Evolutionary conservation across 2,888 invertebrate species (phyloP).

Genomic region (Eristalinus sepulchralis): DNA sequence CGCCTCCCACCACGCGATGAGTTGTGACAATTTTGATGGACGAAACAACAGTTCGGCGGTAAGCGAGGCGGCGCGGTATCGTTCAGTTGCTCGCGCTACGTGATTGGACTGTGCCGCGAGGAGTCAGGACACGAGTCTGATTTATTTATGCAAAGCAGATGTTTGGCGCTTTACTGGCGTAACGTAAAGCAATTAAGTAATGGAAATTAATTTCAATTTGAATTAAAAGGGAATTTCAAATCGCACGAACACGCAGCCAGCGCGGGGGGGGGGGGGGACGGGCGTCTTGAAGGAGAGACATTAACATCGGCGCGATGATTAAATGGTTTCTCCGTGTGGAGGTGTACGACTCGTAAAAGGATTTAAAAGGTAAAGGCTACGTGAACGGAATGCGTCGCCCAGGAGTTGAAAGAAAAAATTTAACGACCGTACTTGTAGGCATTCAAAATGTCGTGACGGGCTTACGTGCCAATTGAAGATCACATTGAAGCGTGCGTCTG

Average conservation of each 20-base stretch:
- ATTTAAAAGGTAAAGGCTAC: conserved; percentile 42
- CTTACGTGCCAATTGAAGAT: conserved; percentile 3
- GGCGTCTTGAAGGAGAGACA: conserved; percentile 17
- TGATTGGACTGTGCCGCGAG: conserved; percentile 30
- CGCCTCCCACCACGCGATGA: background rate
- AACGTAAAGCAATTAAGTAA: conserved; percentile 60
- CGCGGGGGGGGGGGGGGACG: background rate
- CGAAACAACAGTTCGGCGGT: conserved; percentile 12
- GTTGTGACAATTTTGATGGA: conserved; percentile 31
- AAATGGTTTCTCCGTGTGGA: conserved; percentile 47
- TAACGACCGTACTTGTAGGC: conserved; percentile 8
- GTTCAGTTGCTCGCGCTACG: conserved; percentile 37
- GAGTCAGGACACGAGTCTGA: conserved; percentile 46
- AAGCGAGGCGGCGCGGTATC: conserved; percentile 27
- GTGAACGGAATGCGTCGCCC: conserved; percentile 29
- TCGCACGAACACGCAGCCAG: background rate
- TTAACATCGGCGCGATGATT: conserved; percentile 37
- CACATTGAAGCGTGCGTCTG: background rate
- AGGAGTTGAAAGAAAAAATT: conserved; percentile 11
- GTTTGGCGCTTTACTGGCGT: conserved; percentile 54
- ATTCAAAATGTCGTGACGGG: conserved; percentile 4
- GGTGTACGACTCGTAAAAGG: conserved; percentile 31
- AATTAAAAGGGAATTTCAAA: conserved; percentile 37
- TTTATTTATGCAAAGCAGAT: conserved; percentile 65
- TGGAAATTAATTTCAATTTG: conserved; percentile 66